phyloP scores from a whole-genome alignment of 2,797 vertebrate genomes.

The Agapornis canus region DNA sequence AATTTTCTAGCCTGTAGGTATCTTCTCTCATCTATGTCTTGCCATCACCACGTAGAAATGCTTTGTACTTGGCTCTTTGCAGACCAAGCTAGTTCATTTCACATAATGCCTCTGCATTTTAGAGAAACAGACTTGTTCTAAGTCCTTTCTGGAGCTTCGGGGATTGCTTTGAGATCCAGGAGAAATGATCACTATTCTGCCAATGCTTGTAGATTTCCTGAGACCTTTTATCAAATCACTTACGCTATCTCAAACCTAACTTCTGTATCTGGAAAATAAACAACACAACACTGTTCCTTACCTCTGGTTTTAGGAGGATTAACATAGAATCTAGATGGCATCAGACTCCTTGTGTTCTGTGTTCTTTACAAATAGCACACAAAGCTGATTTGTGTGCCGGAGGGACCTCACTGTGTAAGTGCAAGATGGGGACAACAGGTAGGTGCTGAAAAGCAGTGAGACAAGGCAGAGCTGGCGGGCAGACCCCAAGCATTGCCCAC shows the following conservation, averaged over 20 bases:
- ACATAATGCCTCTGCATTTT: neutral
- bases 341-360: neutral
- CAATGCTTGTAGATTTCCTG: neutral
- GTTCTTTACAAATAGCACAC: neutral
- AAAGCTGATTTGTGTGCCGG: neutral
- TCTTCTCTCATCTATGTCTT: slow-evolving; percentile 31
- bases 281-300: neutral
- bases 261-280: neutral
- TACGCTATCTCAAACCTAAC: neutral
- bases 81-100: slow-evolving; percentile 47
- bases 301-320: neutral
- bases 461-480: neutral
- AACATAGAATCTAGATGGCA: neutral
- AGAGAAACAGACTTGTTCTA: neutral
- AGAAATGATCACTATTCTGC: neutral
- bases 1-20: slow-evolving; percentile 19
- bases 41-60: slow-evolving; percentile 39
- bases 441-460: neutral
- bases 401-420: fast-evolving
- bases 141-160: neutral
- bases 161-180: neutral
- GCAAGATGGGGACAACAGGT: neutral
- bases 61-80: neutral
- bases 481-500: neutral
- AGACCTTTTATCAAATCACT: neutral